Evolutionary conservation across 2,797 vertebrate species (phyloP), one percentile per base, ranked within the genome.

Genomic region (Poliocrania exsul): DNA sequence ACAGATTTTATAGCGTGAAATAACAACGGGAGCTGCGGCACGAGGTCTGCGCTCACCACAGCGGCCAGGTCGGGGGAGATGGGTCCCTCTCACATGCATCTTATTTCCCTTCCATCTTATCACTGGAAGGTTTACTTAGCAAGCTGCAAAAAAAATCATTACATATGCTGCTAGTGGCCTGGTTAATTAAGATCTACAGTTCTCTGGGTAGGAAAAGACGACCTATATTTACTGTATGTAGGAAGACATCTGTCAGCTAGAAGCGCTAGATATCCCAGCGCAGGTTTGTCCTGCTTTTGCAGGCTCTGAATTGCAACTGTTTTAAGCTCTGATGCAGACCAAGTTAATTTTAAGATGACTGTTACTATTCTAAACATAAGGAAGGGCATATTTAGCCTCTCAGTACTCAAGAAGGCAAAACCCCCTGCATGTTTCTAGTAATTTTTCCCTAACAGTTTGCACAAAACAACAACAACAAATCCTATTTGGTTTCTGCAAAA

Each of bases 331-430:
- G 95, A 90, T 95, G 88, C 94, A 88, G 93, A 88, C 92, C 95
- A 74, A 96, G 89, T 94, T 95, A 96, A 96, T 96, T 96, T 96
- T 88, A 94, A 96, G 93, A 95, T 92, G 95, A 93, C 95, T 92
- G 93, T 95, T 95, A 94, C 94, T 96, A 96, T 97, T 97, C 95
- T 96, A 73, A 97, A 97, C 95, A 95, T 94, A 96, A 96, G 96
- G 96, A 95, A 97, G 96, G 96, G 95, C 95, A 97, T 96, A 97
- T 97, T 97, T 97, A 97, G 95, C 92, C 93, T 97, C 95, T 93
- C 81, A 95, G 87, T 92, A 93, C 92, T 96, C 90, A 83, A 96
- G 88, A 86, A 96, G 79, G 91, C 92, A 93, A 93, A 96, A 92
- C 92, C 94, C 92, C 93, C 91, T 94, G 96, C 92, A 95, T 93